Base-by-base conservation (phyloP, 2,888 invertebrate genomes). In the Cerceris ruficornis region DNA sequence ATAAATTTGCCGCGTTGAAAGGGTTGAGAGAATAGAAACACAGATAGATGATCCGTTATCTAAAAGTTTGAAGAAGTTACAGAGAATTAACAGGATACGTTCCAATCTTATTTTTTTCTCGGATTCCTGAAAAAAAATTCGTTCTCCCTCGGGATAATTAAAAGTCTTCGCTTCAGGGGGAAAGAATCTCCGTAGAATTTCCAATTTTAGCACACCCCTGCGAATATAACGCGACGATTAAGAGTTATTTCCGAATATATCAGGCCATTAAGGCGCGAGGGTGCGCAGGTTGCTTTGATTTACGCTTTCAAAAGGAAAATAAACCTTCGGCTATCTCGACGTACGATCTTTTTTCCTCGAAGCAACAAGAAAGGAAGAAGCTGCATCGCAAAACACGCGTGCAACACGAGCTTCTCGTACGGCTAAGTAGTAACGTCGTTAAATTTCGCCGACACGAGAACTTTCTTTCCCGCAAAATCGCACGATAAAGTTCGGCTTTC, bases 361-460 rank as follows among this genome's bases (percentile, higher is more conserved):
- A 7, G n/a, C 2, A 50, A 50, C 13, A n/a, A n/a, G 1, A 2
- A 11, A n/a, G n/a, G 50, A 50, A 50, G n/a, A 50, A 5, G 50
- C 9, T 50, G n/a, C 9, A 50, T n/a, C 50, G n/a, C 50, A n/a
- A 50, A 50, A 50, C 50, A n/a, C 50, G 50, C 50, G 50, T 50
- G n/a, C 2, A n/a, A 11, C 13, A 7, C 28, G 65, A 11, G 57
- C 65, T 54, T 49, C 49, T 17, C 42, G 28, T n/a, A 28, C 57
- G 28, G 46, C 42, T 58, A 69, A 74, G 68, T 52, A 62, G 70
- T 66, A 65, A 69, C 61, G 57, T 41, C 41, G 42, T 59, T 41
- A 59, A 59, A 43, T 59, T 59, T 59, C 42, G 42, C 43, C 41
- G 46, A 46, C 46, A 11, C 6, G 50, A 59, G 28, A 59, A 59